These are phyloP conservation scores for Epirrhoe alternata DNA, from an alignment of 2,888 invertebrate species.

Conservation along the genomic window DNA sequence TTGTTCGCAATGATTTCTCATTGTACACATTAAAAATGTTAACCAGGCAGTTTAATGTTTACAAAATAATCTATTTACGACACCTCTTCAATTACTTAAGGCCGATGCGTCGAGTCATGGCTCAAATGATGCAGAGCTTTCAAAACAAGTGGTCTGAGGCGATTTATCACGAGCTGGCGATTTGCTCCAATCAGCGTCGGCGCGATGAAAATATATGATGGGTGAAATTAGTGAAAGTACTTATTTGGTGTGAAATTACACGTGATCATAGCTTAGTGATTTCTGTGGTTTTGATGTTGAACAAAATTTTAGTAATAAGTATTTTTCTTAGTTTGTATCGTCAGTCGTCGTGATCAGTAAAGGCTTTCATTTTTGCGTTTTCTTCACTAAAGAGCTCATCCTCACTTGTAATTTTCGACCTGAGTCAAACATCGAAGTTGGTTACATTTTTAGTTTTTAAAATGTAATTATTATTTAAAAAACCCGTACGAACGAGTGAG, in stretches of 20 bases:
- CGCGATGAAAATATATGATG: conserved; percentile 34
- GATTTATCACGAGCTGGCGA: conserved; percentile 39
- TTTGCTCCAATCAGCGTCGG: conserved; percentile 41
- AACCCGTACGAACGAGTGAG: no score
- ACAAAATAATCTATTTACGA: background rate
- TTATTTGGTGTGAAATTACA: conserved; percentile 33
- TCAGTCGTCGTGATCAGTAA: no score
- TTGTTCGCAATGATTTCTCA: background rate
- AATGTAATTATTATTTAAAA: no score
- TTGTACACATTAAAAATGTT: background rate
- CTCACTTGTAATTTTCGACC: no score
- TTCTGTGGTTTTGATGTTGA: conserved; percentile 4
- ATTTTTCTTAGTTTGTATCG: no score
- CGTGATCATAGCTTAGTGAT: conserved; percentile 20
- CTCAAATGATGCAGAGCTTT: conserved; percentile 51
- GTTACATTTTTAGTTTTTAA: no score
- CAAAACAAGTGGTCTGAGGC: conserved; percentile 40
- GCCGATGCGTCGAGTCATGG: conserved; percentile 47
- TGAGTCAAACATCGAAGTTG: no score
- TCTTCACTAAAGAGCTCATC: no score
- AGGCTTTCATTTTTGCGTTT: no score
- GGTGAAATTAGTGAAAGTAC: conserved; percentile 38
- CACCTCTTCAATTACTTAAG: conserved; percentile 46
- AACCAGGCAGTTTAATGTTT: background rate
- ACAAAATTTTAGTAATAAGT: background rate